These are phyloP conservation scores for Octodonta nipae DNA, from an alignment of 2,888 invertebrate species.

Conservation along the genomic window DNA sequence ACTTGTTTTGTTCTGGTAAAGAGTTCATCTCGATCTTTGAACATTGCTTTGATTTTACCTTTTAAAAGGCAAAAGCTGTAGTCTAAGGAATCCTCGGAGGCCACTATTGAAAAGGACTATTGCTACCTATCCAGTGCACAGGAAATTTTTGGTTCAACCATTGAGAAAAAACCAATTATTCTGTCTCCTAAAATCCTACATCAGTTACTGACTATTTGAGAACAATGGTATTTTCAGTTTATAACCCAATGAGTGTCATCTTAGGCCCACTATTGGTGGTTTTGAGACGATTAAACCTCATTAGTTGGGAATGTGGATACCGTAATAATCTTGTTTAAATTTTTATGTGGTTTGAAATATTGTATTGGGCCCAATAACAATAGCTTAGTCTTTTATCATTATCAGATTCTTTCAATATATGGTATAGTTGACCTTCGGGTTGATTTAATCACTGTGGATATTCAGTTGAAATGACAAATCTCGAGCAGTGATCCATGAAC, in stretches of 20 bases:
- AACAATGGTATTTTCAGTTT: neutral
- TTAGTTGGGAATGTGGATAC: neutral
- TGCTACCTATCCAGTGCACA: neutral
- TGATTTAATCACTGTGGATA: neutral
- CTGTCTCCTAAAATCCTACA: constrained; percentile 1
- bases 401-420: neutral
- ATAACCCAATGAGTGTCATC: constrained; percentile 1
- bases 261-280: neutral
- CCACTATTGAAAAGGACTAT: neutral
- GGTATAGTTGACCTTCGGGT: neutral
- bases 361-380: neutral
- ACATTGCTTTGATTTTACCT: too few relatives aligned
- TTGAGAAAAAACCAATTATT: constrained; percentile 1
- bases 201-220: neutral
- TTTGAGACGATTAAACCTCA: neutral
- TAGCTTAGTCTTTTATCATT: constrained; percentile 1
- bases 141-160: constrained; percentile 1
- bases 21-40: too few relatives aligned
- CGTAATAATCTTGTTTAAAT: neutral
- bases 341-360: neutral
- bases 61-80: too few relatives aligned
- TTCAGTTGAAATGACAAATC: neutral
- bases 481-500: neutral
- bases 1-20: too few relatives aligned
- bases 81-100: neutral